Evolutionary conservation across 2,888 invertebrate genomes (phyloP).

Genomic region (Habroteleia sp.): DNA sequence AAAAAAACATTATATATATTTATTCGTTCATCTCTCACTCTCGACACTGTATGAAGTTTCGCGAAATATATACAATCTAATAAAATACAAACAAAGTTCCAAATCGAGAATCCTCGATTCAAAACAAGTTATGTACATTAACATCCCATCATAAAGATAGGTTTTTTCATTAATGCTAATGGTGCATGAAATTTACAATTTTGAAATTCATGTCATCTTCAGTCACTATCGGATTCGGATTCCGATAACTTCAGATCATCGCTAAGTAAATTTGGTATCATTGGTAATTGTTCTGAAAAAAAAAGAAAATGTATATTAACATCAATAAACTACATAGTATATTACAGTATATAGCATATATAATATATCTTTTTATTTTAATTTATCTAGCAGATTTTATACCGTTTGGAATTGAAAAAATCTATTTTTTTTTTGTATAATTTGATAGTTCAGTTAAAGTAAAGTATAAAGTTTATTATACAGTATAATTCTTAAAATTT

Average conservation of each 20-base stretch:
- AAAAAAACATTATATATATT: constrained; percentile 6
- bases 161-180: constrained; percentile 5
- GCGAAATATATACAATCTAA: constrained; percentile 23
- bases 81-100: constrained; percentile 19
- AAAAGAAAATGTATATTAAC: constrained; percentile 4
- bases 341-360: too few relatives aligned
- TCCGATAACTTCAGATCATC: constrained; percentile 94
- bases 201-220: constrained; percentile 74
- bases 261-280: constrained; percentile 86
- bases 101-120: background rate
- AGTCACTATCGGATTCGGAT: constrained; percentile 90
- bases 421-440: too few relatives aligned
- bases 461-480: too few relatives aligned
- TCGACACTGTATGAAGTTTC: too few relatives aligned
- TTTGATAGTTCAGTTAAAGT: too few relatives aligned
- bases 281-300: constrained; percentile 76
- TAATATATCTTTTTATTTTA: too few relatives aligned
- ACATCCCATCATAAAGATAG: background rate
- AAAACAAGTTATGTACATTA: constrained; percentile 42
- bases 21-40: constrained; percentile 20
- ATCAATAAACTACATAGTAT: too few relatives aligned
- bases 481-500: too few relatives aligned
- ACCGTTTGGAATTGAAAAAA: too few relatives aligned
- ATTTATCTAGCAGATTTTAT: too few relatives aligned
- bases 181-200: constrained; percentile 6